Evolutionary conservation across 1,140 invertebrate genomes (phyloP).

Genomic region (Drosophila busckii): DNA sequence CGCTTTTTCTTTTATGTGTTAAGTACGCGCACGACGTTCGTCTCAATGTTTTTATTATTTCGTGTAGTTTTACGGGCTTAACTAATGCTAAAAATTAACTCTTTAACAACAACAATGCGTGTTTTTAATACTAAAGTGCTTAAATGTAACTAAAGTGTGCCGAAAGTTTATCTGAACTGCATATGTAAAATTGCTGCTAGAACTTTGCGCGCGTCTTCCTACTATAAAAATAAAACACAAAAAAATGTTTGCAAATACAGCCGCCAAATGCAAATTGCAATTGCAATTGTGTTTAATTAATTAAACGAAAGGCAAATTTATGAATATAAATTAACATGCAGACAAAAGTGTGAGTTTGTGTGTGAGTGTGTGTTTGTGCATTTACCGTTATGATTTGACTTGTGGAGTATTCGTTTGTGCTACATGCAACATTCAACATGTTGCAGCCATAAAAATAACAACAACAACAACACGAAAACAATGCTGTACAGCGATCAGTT

Average conservation of each 20-base stretch:
- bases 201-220: slow-evolving; percentile 16
- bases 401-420: slow-evolving; percentile 8
- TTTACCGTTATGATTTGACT: too few relatives aligned
- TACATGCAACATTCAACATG: slow-evolving; percentile 37
- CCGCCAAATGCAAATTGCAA: slow-evolving; percentile 15
- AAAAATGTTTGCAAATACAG: too few relatives aligned
- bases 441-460: slow-evolving; percentile 24
- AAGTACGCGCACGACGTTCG: slow-evolving; percentile 30
- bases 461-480: slow-evolving; percentile 21
- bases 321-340: slow-evolving; percentile 1
- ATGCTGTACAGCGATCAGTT: slow-evolving; percentile 22
- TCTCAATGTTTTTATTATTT: slow-evolving; percentile 11
- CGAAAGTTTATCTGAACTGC: neutral
- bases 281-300: slow-evolving; percentile 15
- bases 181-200: neutral
- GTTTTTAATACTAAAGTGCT: neutral
- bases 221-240: slow-evolving; percentile 16
- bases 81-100: slow-evolving; percentile 25
- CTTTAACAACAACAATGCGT: slow-evolving; percentile 14
- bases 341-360: slow-evolving; percentile 11
- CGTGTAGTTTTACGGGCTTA: slow-evolving; percentile 24
- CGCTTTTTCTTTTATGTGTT: slow-evolving; percentile 33
- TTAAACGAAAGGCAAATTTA: slow-evolving; percentile 12
- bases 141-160: slow-evolving; percentile 6
- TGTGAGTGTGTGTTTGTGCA: neutral